Evolutionary conservation across 2,888 invertebrate species (phyloP).

Genomic region (Epinotia brunnichana): DNA sequence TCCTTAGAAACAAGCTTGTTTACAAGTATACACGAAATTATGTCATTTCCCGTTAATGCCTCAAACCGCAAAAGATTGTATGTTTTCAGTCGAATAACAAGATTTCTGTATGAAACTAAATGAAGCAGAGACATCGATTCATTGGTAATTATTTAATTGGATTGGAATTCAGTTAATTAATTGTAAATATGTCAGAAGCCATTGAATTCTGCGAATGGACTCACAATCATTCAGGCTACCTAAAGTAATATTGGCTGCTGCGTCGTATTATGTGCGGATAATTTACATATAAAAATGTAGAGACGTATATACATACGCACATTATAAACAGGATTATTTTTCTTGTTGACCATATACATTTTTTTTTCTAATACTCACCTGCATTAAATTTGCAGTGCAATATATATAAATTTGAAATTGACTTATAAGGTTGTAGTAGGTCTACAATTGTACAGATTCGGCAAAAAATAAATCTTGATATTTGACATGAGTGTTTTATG

Average conservation of each 20-base stretch:
- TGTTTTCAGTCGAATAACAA: slow-evolving; percentile 18
- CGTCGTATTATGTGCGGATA: neutral
- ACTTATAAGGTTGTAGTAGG: too few species aligned
- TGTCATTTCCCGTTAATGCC: neutral
- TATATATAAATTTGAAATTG: too few species aligned
- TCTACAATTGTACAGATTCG: too few species aligned
- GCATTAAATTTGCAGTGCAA: too few species aligned
- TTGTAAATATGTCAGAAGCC: slow-evolving; percentile 4
- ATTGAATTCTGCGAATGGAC: slow-evolving; percentile 16
- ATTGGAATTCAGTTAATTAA: slow-evolving; percentile 7
- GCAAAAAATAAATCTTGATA: too few species aligned
- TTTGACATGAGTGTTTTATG: too few species aligned
- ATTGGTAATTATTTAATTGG: neutral
- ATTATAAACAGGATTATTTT: too few species aligned
- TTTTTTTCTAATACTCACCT: too few species aligned
- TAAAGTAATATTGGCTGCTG: neutral
- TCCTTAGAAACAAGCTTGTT: slow-evolving; percentile 14
- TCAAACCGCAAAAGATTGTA: slow-evolving; percentile 9
- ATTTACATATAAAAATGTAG: neutral
- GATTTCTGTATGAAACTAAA: neutral
- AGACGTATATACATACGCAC: neutral
- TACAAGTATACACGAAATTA: slow-evolving; percentile 9
- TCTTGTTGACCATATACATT: too few species aligned
- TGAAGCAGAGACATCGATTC: neutral
- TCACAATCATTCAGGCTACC: neutral